A percentile compares a stretch with the other conserved stretches of the same genome.
Conservation (phyloP, 2,113 vertebrate species). For the Camarhynchus parvulus region DNA sequence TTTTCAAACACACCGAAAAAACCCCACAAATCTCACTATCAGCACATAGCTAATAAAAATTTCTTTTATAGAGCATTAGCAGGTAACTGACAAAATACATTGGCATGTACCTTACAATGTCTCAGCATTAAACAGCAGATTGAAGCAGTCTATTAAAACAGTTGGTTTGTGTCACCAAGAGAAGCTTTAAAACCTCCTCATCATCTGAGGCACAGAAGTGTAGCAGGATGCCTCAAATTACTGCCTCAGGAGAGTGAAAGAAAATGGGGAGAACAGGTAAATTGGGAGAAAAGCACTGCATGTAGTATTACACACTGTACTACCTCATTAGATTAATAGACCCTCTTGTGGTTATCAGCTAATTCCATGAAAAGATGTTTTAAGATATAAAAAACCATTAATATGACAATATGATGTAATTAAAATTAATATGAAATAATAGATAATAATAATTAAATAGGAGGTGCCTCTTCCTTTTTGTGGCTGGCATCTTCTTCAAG, state of each 20-base stretch:
- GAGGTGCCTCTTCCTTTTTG: not conserved
- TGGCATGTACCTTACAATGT: not conserved
- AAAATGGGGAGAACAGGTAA: not conserved
- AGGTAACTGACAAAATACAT: not conserved
- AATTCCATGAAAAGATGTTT: not conserved
- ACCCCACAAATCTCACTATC: not conserved
- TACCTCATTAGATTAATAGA: not conserved
- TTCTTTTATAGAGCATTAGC: rapidly evolving
- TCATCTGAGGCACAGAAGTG: not conserved
- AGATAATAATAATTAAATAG: not conserved
- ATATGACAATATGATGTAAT: not conserved
- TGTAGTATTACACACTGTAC: not conserved
- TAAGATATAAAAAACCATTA: not conserved
- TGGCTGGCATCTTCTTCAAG: not conserved
- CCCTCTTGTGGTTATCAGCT: not conserved
- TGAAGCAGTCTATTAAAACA: not conserved
- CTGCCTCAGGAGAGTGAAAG: not conserved
- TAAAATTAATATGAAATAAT: not conserved
- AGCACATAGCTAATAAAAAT: not conserved
- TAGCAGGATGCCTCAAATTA: not conserved
- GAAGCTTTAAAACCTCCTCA: not conserved
- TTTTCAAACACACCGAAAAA: not conserved
- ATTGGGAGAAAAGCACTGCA: not conserved
- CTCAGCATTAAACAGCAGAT: not conserved
- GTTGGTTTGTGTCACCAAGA: not conserved